These are phyloP conservation scores for Nestor notabilis DNA, from an alignment of 2,113 vertebrate species.

Conservation along the genomic window DNA sequence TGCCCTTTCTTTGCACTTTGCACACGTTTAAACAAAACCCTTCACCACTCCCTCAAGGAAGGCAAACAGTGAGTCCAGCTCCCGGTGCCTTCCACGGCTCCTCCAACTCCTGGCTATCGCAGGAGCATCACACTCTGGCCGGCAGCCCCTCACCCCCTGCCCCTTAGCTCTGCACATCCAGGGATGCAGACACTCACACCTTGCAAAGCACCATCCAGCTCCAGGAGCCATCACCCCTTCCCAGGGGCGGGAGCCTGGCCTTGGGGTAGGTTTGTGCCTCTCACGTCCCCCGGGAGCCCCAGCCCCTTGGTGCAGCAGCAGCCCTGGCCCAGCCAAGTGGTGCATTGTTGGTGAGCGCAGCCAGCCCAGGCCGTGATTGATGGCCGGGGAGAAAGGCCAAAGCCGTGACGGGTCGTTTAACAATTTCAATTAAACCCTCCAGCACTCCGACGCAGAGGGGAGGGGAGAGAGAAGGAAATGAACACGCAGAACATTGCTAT, in stretches of 20 bases:
- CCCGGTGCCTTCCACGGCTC: fast-evolving
- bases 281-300: background rate
- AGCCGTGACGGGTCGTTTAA: constrained; percentile 67
- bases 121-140: background rate
- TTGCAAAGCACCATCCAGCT: fast-evolving
- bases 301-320: background rate
- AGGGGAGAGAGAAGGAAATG: constrained; percentile 33
- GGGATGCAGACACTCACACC: background rate
- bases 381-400: constrained; percentile 59
- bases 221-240: background rate
- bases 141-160: background rate
- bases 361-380: constrained; percentile 57
- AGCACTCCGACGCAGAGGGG: background rate
- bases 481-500: background rate
- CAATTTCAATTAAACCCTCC: constrained; percentile 71
- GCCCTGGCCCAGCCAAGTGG: background rate
- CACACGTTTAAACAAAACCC: constrained; percentile 20
- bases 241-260: background rate
- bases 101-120: fast-evolving
- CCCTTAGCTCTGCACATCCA: background rate
- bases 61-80: constrained; percentile 28
- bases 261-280: background rate
- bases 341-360: constrained; percentile 41
- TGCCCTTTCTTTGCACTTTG: constrained; percentile 36
- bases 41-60: constrained; percentile 27